These are phyloP conservation scores for mouse (Mus musculus) DNA, from an alignment of 2,113 vertebrate species.

Conservation along the genomic window DNA sequence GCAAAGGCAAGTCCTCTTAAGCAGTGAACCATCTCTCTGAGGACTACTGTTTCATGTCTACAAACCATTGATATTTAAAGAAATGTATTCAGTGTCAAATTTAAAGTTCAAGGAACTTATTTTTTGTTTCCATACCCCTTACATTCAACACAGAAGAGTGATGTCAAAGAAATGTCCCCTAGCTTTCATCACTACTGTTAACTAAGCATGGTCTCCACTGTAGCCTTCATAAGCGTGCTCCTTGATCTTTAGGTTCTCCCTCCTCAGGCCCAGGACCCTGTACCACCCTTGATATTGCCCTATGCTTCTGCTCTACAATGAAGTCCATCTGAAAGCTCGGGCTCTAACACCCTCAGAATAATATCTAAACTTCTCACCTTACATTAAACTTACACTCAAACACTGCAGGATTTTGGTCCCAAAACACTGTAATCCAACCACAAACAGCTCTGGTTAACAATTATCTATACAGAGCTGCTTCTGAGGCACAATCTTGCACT, in stretches of 20 bases:
- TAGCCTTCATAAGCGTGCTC: neutral
- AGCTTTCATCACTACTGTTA: neutral
- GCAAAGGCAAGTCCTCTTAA: neutral
- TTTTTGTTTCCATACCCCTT: constrained; percentile 21
- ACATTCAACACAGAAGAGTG: neutral
- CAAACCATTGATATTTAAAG: constrained; percentile 28
- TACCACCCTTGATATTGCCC: neutral
- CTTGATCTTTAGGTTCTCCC: neutral
- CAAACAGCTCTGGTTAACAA: constrained; percentile 12
- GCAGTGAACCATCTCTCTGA: neutral
- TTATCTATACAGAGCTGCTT: neutral
- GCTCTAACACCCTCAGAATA: constrained; percentile 1
- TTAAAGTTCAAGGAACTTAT: neutral
- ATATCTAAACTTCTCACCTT: constrained; percentile 44
- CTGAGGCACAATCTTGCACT: neutral
- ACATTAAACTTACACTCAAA: constrained; percentile 18
- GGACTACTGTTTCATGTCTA: neutral
- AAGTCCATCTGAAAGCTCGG: neutral
- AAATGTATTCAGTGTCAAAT: constrained; percentile 45
- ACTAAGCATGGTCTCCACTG: neutral
- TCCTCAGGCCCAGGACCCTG: neutral
- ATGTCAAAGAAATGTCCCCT: neutral
- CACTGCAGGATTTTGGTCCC: neutral
- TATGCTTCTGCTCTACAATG: neutral
- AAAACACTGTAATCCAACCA: neutral